Base-by-base conservation (phyloP, 2,888 invertebrate species). In the Chaetogeoica ovagalla region DNA sequence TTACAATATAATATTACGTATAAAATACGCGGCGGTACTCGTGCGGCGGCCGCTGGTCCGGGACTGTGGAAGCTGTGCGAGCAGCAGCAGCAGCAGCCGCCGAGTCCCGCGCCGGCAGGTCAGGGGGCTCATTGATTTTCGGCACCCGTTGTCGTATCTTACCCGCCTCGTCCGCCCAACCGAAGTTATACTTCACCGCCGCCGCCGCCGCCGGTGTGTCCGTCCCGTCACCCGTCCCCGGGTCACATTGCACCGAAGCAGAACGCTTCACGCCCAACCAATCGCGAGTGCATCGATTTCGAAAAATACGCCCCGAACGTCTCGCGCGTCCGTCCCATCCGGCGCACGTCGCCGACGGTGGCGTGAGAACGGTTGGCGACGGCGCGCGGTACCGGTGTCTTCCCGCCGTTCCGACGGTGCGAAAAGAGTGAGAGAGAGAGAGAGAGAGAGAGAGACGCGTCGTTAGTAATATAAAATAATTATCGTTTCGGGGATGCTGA, bases 81-180 rank as follows among this genome's bases (percentile, higher is more conserved):
- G 75, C 73, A 55, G n/a, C 9, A 59, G 30, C 65, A 39, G 23
- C 79, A 39, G 71, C 79, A 62, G 71, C 70, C 70, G 79, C 57
- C 71, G 79, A 71, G 57, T 71, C 71, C 63, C 79, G 63, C 79
- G 63, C 79, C 79, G 79, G 79, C 79, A 71, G 79, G 79, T 79
- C 79, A 79, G 79, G 79, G 79, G 79, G 79, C 79, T 79, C 79
- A 79, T 79, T 79, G 79, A 79, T 79, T 79, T 79, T 79, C 79
- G 79, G 79, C 79, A 39, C 71, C 63, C 79, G 79, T 79, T n/a
- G 69, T 69, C 52, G 69, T 77, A 48, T 48, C 48, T 13, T 11
- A 13, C 13, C 48, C 2, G 1, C 48, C 3, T 3, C 48, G 48
- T 48, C 3, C 43, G 9, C 48, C 48, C 48, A 11, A 1, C 48